Evolutionary conservation across 2,888 invertebrate species (phyloP).

Genomic region (Tinea pellionella): DNA sequence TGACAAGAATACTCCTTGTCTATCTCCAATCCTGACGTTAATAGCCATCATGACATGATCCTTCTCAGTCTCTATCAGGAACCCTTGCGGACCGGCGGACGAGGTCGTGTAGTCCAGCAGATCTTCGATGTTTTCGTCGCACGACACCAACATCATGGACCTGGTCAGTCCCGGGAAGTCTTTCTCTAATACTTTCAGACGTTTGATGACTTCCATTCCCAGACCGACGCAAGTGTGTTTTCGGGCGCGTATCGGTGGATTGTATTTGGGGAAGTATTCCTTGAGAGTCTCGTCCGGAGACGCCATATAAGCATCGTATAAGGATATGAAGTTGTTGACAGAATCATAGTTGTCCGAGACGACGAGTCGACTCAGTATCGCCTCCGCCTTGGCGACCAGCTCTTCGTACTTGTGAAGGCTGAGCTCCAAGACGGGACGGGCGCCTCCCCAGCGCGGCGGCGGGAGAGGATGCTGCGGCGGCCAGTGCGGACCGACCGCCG

Average conservation of each 20-base stretch:
- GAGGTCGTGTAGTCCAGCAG: conserved; percentile 72
- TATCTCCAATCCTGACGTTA: conserved; percentile 78
- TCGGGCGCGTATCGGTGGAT: conserved; percentile 83
- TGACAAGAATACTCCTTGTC: conserved; percentile 82
- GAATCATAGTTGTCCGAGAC: conserved; percentile 91
- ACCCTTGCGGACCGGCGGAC: conserved; percentile 69
- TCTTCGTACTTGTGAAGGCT: conserved; percentile 83
- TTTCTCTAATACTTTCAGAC: conserved; percentile 70
- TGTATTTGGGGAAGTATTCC: conserved; percentile 84
- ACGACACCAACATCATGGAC: conserved; percentile 82
- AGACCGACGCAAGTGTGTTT: conserved; percentile 93
- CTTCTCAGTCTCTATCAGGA: conserved; percentile 80
- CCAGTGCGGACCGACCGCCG: conserved; percentile 42
- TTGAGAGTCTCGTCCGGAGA: conserved; percentile 75
- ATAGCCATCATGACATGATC: conserved; percentile 89
- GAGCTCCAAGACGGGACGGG: conserved; percentile 75
- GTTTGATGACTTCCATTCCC: conserved; percentile 83
- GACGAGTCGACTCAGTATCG: conserved; percentile 84
- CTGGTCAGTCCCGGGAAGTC: conserved; percentile 77
- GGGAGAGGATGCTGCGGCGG: conserved; percentile 61
- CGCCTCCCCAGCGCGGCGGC: conserved; percentile 57
- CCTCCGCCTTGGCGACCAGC: conserved; percentile 84
- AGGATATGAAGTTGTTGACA: conserved; percentile 83
- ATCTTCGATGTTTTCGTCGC: conserved; percentile 84
- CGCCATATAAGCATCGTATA: conserved; percentile 75